These are phyloP conservation scores for Epistrophe eligans DNA, from an alignment of 2,888 invertebrate species.

Conservation along the genomic window DNA sequence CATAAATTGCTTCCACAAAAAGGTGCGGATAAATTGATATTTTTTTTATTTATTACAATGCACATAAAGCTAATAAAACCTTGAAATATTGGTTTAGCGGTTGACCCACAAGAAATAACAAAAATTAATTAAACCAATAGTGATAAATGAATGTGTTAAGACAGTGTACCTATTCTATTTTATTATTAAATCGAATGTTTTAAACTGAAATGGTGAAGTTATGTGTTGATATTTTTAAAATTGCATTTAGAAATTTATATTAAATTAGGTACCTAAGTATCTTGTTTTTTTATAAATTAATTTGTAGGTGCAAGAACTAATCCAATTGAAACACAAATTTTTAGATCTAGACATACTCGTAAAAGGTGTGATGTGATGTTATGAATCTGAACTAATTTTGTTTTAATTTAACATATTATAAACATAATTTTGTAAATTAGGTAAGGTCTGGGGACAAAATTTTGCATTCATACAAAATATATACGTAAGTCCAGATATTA, in stretches of 20 bases:
- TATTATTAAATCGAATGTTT: not conserved
- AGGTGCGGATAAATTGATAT: slow-evolving; percentile 34
- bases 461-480: no score
- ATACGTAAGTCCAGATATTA: no score
- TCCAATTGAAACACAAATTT: no score
- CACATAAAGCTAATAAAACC: not conserved
- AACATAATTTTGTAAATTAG: no score
- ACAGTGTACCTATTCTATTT: not conserved
- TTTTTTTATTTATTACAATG: not conserved
- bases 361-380: no score
- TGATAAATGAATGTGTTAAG: not conserved
- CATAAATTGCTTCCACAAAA: slow-evolving; percentile 48
- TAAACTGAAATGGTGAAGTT: not conserved
- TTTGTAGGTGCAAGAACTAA: no score
- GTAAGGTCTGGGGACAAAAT: no score
- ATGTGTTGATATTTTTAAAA: not conserved
- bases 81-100: not conserved
- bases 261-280: no score
- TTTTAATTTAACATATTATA: no score
- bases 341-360: no score
- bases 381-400: no score
- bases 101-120: not conserved
- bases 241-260: not conserved
- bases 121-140: not conserved
- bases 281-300: no score